These are phyloP conservation scores for Diplosoma virens DNA, from an alignment of 23 tunicate species.

Conservation along the genomic window DNA sequence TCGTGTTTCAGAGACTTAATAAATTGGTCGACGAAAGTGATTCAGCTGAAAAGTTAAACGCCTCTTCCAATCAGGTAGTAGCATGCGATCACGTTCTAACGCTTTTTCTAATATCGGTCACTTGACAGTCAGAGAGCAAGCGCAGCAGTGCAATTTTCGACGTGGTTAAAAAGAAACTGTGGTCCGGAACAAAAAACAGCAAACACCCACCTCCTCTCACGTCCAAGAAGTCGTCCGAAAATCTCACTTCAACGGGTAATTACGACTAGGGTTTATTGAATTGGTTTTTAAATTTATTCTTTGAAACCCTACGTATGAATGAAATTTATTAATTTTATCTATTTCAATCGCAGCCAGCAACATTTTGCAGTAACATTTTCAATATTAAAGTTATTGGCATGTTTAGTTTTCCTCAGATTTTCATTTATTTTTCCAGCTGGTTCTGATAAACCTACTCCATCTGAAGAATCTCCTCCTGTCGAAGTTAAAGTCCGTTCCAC, in stretches of 20 bases:
- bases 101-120: neutral
- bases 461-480: neutral
- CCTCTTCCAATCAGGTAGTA: neutral
- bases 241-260: neutral
- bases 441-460: neutral
- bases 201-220: conserved; percentile 13
- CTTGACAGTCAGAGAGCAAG: neutral
- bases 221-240: conserved; percentile 32
- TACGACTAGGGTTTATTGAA: neutral
- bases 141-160: conserved; percentile 39
- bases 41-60: neutral
- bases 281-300: no score
- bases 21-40: neutral
- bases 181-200: conserved; percentile 1
- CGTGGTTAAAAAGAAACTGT: conserved; percentile 30
- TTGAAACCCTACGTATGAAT: no score
- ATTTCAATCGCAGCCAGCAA: no score
- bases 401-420: no score
- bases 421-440: no score
- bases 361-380: neutral
- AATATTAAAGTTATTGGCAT: no score
- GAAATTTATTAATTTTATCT: no score
- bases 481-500: conserved; percentile 52
- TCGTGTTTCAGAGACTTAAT: no score
- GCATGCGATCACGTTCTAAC: neutral